Evolutionary conservation across 2,113 vertebrate species (phyloP).

Genomic region (Solea senegalensis): DNA sequence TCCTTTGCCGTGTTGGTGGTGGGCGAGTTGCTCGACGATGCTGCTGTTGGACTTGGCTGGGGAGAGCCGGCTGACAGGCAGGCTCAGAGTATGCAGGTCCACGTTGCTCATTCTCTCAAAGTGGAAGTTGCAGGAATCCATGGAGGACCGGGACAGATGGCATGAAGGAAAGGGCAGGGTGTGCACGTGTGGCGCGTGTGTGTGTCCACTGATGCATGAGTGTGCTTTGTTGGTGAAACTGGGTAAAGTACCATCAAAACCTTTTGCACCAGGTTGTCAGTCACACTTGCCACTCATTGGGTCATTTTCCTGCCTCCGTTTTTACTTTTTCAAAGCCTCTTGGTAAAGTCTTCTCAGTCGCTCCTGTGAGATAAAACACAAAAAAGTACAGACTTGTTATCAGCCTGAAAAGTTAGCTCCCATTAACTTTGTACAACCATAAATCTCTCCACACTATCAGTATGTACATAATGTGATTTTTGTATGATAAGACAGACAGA

Average conservation of each 20-base stretch:
- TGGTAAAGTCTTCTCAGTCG: constrained; percentile 22
- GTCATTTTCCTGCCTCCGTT: constrained; percentile 63
- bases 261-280: constrained; percentile 41
- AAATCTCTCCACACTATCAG: background rate
- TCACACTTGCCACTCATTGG: constrained; percentile 21
- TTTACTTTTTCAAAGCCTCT: constrained; percentile 35
- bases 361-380: constrained; percentile 60
- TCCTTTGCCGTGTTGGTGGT: constrained; percentile 83
- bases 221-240: constrained; percentile 46
- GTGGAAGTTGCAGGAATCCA: constrained; percentile 82
- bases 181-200: background rate
- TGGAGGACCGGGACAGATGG: constrained; percentile 52
- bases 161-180: constrained; percentile 49
- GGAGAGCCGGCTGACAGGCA: constrained; percentile 63
- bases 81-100: constrained; percentile 75
- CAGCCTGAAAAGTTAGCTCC: constrained; percentile 25
- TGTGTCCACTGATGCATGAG: constrained; percentile 49
- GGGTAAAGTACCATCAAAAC: constrained; percentile 39
- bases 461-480: no score
- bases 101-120: constrained; percentile 81
- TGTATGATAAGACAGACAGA: no score
- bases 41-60: constrained; percentile 75
- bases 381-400: constrained; percentile 47
- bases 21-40: constrained; percentile 79
- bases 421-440: background rate